A percentile compares a stretch with the other conserved stretches of the same genome.
Evolutionary conservation across 2,113 vertebrate genomes (phyloP).

Genomic region (Pachycephala philippinensis): DNA sequence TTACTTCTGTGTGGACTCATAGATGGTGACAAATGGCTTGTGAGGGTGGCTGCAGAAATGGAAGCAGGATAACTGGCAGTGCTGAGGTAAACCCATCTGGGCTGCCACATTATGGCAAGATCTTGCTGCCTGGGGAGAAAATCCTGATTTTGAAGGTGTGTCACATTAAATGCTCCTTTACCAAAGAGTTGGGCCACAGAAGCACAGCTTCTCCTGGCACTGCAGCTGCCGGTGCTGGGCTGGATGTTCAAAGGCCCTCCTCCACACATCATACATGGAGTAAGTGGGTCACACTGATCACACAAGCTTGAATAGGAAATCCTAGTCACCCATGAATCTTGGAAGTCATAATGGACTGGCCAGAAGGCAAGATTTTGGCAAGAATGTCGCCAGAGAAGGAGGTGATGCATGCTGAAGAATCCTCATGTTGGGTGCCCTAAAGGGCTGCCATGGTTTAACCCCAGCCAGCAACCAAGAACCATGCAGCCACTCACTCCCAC

Average conservation of each 20-base stretch:
- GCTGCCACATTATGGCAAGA: neutral
- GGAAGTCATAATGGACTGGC: no score
- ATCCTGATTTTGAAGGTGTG: neutral
- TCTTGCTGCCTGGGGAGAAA: neutral
- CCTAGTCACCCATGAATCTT: neutral
- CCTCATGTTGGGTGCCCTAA: no score
- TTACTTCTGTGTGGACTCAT: neutral
- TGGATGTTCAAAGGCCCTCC: neutral
- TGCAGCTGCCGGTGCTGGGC: no score
- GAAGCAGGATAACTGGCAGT: neutral
- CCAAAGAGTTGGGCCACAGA: rapidly evolving
- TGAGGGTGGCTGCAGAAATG: neutral
- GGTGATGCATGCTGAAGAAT: rapidly evolving
- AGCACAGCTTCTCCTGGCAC: neutral
- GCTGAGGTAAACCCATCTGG: neutral
- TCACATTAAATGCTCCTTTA: no score
- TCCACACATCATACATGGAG: neutral
- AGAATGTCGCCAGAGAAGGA: neutral
- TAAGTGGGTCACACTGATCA: no score
- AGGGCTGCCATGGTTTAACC: neutral
- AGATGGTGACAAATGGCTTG: neutral
- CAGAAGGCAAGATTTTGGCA: neutral
- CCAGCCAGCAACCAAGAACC: neutral
- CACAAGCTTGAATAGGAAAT: neutral
- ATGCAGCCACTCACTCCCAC: neutral